Percentiles rank a stretch among this genome's conserved stretches.
phyloP scores from a whole-genome alignment of 2,888 invertebrate species.

The Synanthedon myopaeformis region DNA sequence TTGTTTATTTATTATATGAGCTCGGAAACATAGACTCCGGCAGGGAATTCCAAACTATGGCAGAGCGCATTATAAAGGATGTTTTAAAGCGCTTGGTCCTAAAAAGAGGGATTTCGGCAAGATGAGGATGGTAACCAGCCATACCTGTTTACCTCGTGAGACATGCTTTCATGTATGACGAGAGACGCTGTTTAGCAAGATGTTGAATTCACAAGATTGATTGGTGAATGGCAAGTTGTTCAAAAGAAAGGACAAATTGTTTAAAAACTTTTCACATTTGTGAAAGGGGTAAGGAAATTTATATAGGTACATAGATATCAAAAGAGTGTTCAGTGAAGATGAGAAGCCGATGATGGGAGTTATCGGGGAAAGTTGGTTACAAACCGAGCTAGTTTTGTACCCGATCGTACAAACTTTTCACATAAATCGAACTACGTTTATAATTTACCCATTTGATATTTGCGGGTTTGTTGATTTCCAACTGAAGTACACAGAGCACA shows the following conservation, averaged over 20 bases:
- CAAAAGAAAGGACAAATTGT: background rate
- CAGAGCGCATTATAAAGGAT: no score
- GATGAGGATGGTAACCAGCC: no score
- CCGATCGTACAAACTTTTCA: constrained; percentile 35
- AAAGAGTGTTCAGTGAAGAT: constrained; percentile 17
- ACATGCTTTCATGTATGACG: no score
- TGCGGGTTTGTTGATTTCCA: constrained; percentile 16
- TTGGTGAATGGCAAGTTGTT: background rate
- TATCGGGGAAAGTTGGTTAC: constrained; percentile 18
- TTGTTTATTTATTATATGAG: no score
- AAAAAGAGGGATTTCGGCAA: no score
- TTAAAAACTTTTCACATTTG: background rate
- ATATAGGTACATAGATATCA: constrained; percentile 18
- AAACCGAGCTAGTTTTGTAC: constrained; percentile 35
- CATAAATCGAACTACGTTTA: constrained; percentile 50
- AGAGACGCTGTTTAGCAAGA: no score
- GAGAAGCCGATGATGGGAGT: constrained; percentile 26
- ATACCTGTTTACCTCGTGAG: no score
- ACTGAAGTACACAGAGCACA: constrained; percentile 1
- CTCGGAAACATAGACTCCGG: no score
- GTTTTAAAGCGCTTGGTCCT: no score
- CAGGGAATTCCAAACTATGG: no score
- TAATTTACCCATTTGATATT: constrained; percentile 41
- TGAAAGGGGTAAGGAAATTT: constrained; percentile 1
- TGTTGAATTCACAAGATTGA: no score